phyloP scores from a whole-genome alignment of 2,113 vertebrate species.

The Baryphthengus martii region DNA sequence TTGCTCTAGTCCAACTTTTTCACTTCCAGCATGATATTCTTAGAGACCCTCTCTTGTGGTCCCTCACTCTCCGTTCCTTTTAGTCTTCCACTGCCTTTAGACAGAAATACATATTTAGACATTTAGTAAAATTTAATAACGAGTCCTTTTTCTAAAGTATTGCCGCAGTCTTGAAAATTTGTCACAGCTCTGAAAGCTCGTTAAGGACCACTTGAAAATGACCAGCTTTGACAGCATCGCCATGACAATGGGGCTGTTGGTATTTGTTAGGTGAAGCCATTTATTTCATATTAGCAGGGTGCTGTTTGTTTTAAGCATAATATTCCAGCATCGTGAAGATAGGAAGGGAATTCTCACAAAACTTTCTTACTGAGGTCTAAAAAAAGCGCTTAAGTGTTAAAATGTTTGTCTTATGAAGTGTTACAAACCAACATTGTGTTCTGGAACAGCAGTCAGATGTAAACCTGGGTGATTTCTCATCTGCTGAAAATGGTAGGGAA shows the following conservation, averaged over 20 bases:
- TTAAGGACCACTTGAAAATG: neutral
- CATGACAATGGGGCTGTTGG: neutral
- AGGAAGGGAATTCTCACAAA: neutral
- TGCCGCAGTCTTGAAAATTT: neutral
- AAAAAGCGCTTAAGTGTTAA: neutral
- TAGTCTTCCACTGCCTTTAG: neutral
- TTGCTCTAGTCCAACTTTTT: neutral
- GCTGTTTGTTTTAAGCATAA: neutral
- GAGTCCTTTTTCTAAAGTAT: neutral
- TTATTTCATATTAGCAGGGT: neutral
- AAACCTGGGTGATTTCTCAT: neutral
- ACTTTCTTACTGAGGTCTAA: neutral
- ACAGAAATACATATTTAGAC: neutral
- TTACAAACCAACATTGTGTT: neutral
- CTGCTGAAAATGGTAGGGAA: neutral
- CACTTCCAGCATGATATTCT: neutral
- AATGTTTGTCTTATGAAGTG: neutral
- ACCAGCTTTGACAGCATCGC: neutral
- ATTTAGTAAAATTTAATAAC: neutral
- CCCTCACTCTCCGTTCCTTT: neutral
- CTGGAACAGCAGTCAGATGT: neutral
- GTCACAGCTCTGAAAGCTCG: neutral
- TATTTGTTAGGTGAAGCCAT: neutral
- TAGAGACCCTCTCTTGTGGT: neutral
- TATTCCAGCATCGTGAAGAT: neutral